Base-by-base conservation (phyloP, 2,797 vertebrate genomes). In the Arrhamphus sclerolepis region DNA sequence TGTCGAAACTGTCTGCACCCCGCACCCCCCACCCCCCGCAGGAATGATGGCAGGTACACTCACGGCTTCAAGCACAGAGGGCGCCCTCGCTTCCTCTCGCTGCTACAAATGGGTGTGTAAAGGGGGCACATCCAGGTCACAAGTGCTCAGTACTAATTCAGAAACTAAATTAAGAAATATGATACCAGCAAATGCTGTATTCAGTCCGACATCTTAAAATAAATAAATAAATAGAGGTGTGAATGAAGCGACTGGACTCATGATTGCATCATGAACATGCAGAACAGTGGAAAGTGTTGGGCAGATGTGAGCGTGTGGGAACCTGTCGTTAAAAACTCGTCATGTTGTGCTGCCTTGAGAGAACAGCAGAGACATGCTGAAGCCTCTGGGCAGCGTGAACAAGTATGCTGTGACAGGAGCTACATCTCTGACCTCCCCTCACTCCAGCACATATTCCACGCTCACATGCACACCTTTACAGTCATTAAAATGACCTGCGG, bases 301-400 rank as follows among this genome's bases (percentile, higher is more conserved):
- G 73, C 70, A 77, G 72, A 73, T 47, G 51, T 17, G 63, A 81
- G 59, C 87, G 0, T 88, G 89, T 87, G 78, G 72, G 78, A 89
- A 89, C 92, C 75, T 89, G 89, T 87, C 82, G 70, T 71, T 47
- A 59, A 64, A 80, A 56, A 69, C 51, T 49, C 26, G 70, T 79
- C 7, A 24, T 54, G 80, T 71, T 77, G 41, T 0, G 2, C 64
- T 70, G 75, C 68, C 78, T 87, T 85, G 78, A 58, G 80, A 83
- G 81, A 73, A 58, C 75, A 80, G 80, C 74, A 78, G 70, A 83
- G 78, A 77, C 87, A 89, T 89, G 89, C 73, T 1, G 54, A 75
- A 75, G 80, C 84, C 78, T 85, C 61, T 54, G 76, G 87, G 88
- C 79, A 87, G 80, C 81, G 88, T 91, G 88, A 90, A 92, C 83